Evolutionary conservation across 2,888 invertebrate genomes (phyloP), one percentile per base, ranked within the genome.

Genomic region (Incurvaria masculella): DNA sequence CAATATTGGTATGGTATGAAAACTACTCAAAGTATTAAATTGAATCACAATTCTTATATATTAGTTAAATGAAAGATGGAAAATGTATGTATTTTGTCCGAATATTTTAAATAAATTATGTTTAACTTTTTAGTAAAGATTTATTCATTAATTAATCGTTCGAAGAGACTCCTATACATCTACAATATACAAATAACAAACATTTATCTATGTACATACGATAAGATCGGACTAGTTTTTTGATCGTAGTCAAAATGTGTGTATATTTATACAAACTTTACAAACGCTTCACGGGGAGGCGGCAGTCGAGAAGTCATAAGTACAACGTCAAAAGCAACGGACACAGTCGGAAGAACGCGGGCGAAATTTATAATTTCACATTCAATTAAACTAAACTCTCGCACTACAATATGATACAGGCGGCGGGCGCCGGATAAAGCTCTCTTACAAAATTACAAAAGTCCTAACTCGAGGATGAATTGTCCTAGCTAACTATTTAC

Each of bases 141-240:
- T 65, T 64, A 69, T 63, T 67, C 64, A 65, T 66, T 66, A 73
- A 64, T 64, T n/a, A 63, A 69, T 65, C 65, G 63, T 72, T 68
- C 67, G 75, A 74, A 70, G 72, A 72, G 75, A 74, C 71, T 73
- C 46, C 71, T 66, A 65, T 73, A 76, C 76, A 78, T 78, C 76
- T 76, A 78, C 71, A 78, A 76, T 78, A 74, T 78, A 78, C 76
- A 78, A 64, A 70, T 78, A 76, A 78, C 76, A 75, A 78, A 78
- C 72, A 74, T 74, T 71, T 74, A 75, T 72, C 72, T 78, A 75
- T 78, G 63, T 76, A 78, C 76, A 78, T 67, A 72, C 71, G 72
- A 63, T 19, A 68, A 71, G 65, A 72, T 71, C 69, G 73, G 78
- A 78, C 78, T 78, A 78, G 78, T 75, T 73, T 66, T n/a, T 66